Evolutionary conservation across 2,888 invertebrate genomes (phyloP), one percentile per base, ranked within the genome.

Genomic region (Ophraella communa): DNA sequence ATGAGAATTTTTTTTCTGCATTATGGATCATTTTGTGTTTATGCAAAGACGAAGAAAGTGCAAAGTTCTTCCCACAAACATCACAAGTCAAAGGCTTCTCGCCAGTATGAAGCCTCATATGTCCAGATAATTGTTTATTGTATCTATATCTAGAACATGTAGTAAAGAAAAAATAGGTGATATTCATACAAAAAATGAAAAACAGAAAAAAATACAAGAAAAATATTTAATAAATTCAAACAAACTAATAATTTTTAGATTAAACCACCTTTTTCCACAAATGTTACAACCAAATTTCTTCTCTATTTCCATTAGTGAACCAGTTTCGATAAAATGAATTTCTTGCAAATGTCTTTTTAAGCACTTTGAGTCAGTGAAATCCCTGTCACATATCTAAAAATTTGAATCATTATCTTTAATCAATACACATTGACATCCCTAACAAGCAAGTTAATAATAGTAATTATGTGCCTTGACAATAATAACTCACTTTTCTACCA

Each of bases 81-180:
- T 81, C 80, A 67, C 82, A 82, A 67, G 73, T 79, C 11, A 80
- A 69, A 5, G 82, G 81, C 47, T 80, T 68, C 67, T 82, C 81
- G 3, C 82, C 82, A 1, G 81, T 81, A 71, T 82, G 82, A 3
- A 76, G 76, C 39, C 81, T 67, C 76, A 81, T 75, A 70, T 82
- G 82, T 23, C 79, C 71, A 8, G 74, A 54, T 5, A 82, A 65
- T 44, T 78, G 72, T 68, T 80, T 81, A 63, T 79, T 78, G 58
- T 79, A 78, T 67, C 76, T 78, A 67, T 81, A 82, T 33, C 79
- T 80, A 65, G 30, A 75, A n/a, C n/a, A n/a, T n/a, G n/a, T n/a
- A n/a, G n/a, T n/a, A n/a, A n/a, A n/a, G n/a, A n/a, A n/a, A n/a
- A n/a, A n/a, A n/a, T n/a, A n/a, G n/a, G n/a, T n/a, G n/a, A n/a